Evolutionary conservation across 2,888 invertebrate genomes (phyloP), one percentile per base, ranked within the genome.

Genomic region (Drosophila bunnanda): DNA sequence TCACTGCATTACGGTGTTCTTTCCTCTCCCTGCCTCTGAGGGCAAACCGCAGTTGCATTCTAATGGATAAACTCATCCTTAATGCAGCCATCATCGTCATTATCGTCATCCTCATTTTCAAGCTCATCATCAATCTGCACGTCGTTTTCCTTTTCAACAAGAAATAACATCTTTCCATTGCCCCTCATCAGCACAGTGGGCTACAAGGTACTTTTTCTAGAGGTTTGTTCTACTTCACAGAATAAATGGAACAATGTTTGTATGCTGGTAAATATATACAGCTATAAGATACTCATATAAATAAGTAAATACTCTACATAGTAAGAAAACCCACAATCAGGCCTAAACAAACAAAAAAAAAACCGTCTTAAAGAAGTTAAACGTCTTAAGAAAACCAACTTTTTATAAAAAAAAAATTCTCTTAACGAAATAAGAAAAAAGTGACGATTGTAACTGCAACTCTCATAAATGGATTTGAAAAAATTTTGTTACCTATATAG

Each of bases 31-130:
- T 13, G 15, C 20, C 17, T 34, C n/a, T n/a, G 30, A 41, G 36
- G 67, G 30, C 44, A 69, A 43, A 69, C 70, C 54, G 55, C 67
- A 17, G 39, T 30, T 71, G 72, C 34, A 68, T 66, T 55, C 70
- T 70, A 56, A 66, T 66, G 66, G 70, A 44, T 25, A 41, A 50
- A 28, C 64, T 69, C 70, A 66, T 66, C 50, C 34, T 20, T 34
- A 8, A 53, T 53, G 54, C 69, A 67, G 22, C 15, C 32, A 38
- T 15, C 59, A 38, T 17, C 56, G 67, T 67, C 52, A 30, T 22
- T 30, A 25, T 25, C 44, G 15, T 15, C 44, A n/a, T 28, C 10
- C 25, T 28, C 12, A 30, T 22, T 59, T 60, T n/a, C 15, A 36
- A 22, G 59, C 59, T 62, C 65, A 62, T 46, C 62, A 64, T 62